A percentile compares a stretch with the other conserved stretches of the same genome.
phyloP scores from a whole-genome alignment of 2,797 vertebrate genomes.

The Hypotaenidia philippensis region DNA sequence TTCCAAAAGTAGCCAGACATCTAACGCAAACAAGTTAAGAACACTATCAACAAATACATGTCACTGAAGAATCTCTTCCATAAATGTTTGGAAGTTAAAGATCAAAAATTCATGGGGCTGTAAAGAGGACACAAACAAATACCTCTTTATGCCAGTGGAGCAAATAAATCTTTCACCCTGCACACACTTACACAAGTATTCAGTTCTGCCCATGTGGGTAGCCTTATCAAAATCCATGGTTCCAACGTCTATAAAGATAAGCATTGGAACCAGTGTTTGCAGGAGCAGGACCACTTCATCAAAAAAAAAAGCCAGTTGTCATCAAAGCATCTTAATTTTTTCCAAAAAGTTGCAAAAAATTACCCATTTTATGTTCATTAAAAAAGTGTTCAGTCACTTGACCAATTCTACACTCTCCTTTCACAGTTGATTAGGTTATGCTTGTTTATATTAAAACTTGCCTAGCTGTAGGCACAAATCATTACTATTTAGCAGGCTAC shows the following conservation, averaged over 20 bases:
- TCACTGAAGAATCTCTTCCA: background rate
- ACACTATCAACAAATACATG: background rate
- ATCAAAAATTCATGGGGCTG: conserved; percentile 11
- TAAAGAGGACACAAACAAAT: conserved; percentile 40
- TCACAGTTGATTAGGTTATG: background rate
- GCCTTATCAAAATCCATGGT: background rate
- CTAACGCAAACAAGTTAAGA: background rate
- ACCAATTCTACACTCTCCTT: background rate
- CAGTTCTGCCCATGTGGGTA: background rate
- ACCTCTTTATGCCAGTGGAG: background rate
- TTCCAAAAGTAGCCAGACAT: background rate
- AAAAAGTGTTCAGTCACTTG: background rate
- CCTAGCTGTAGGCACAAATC: background rate
- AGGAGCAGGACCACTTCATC: background rate
- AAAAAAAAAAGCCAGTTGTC: background rate
- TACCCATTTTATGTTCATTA: background rate
- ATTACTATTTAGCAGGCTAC: background rate
- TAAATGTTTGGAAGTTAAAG: conserved; percentile 42
- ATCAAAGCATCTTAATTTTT: background rate
- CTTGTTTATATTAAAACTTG: background rate
- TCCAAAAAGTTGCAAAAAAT: background rate
- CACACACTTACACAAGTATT: background rate
- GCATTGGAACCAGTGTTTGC: background rate
- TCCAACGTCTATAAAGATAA: background rate
- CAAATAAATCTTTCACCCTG: background rate